These are phyloP conservation scores for Amblyjoppa proteus DNA, from an alignment of 2,888 invertebrate species.

Conservation along the genomic window DNA sequence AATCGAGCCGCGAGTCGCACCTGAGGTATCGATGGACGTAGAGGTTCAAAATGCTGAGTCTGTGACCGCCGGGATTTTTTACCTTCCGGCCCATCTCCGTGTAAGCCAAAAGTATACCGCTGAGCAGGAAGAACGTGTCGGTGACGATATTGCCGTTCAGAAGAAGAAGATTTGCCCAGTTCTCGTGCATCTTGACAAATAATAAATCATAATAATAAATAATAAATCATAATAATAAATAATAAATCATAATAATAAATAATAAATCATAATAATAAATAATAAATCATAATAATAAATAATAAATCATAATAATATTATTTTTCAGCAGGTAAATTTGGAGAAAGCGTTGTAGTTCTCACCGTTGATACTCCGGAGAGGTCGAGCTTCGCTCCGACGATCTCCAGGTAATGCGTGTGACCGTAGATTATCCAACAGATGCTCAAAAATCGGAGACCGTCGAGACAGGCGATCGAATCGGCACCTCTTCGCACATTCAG, in stretches of 20 bases:
- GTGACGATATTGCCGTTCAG: conserved; percentile 82
- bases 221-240: conserved; percentile 1
- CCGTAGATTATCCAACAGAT: conserved; percentile 83
- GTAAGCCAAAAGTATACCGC: conserved; percentile 80
- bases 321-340: not conserved
- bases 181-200: conserved; percentile 75
- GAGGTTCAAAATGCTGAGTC: conserved; percentile 87
- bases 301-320: not conserved
- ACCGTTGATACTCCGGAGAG: conserved; percentile 73
- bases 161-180: conserved; percentile 78
- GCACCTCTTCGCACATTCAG: conserved; percentile 72
- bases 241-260: conserved; percentile 2
- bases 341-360: conserved; percentile 34
- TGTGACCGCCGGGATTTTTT: conserved; percentile 65
- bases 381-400: conserved; percentile 75
- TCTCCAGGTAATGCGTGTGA: conserved; percentile 79
- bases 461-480: conserved; percentile 81
- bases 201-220: conserved; percentile 2
- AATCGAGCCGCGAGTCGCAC: conserved; percentile 80
- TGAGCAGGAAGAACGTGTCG: conserved; percentile 82
- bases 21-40: conserved; percentile 90
- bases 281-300: not conserved
- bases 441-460: conserved; percentile 84
- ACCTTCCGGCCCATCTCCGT: conserved; percentile 72
- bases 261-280: conserved; percentile 1